Conservation (phyloP, 1,140 invertebrate species). For the Spodoptera frugiperda region DNA sequence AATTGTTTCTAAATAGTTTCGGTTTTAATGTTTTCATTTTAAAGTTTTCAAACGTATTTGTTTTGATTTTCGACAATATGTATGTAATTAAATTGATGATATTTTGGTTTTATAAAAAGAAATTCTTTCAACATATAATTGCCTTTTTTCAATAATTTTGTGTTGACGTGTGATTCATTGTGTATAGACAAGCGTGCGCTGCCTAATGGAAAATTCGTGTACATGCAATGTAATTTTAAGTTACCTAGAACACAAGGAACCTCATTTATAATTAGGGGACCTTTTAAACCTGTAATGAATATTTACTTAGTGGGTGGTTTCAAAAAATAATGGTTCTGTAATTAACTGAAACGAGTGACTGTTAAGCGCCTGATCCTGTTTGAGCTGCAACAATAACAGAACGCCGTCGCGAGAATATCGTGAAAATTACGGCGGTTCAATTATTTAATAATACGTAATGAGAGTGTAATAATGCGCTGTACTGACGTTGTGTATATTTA, state of each 20-base stretch:
- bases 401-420: background rate
- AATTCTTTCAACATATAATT: background rate
- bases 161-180: slow-evolving; percentile 13
- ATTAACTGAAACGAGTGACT: background rate
- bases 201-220: slow-evolving; percentile 23
- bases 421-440: too few species aligned
- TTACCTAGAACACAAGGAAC: slow-evolving; percentile 11
- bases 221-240: slow-evolving; percentile 18
- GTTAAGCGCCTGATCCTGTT: background rate
- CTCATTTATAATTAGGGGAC: slow-evolving; percentile 10
- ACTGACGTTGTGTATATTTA: background rate
- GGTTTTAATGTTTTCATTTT: background rate
- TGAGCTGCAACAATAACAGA: background rate
- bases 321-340: background rate
- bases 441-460: too few species aligned
- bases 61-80: too few species aligned
- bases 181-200: background rate
- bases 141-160: background rate
- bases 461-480: background rate
- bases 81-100: too few species aligned
- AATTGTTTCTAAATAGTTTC: slow-evolving; percentile 7
- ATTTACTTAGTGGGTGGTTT: slow-evolving; percentile 1
- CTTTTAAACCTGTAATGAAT: slow-evolving; percentile 2
- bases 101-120: background rate
- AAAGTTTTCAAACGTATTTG: background rate